A percentile compares a stretch with the other conserved stretches of the same genome.
These are phyloP conservation scores for Corvus hawaiiensis DNA, from an alignment of 2,113 vertebrate species.

Conservation along the genomic window DNA sequence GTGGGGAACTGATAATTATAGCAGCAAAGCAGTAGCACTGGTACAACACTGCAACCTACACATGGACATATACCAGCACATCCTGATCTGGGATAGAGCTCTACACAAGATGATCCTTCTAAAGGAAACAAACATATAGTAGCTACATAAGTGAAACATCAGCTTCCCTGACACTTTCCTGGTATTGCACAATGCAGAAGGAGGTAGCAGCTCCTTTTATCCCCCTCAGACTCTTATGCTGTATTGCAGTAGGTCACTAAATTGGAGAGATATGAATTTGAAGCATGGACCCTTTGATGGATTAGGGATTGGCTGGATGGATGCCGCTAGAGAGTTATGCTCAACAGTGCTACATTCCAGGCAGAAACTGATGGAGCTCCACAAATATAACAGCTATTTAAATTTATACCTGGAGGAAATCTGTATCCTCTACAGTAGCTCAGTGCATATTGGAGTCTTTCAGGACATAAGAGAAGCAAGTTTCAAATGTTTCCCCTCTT, in stretches of 20 bases:
- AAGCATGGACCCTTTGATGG: neutral
- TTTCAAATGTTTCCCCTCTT: neutral
- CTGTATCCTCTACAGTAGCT: neutral
- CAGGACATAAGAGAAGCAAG: neutral
- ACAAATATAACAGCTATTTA: neutral
- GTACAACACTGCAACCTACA: neutral
- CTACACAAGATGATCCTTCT: neutral
- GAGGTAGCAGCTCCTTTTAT: neutral
- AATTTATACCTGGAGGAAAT: neutral
- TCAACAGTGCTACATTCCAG: rapidly evolving
- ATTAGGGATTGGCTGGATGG: neutral
- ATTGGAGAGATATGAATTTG: neutral
- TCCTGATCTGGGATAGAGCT: neutral
- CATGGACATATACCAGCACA: neutral
- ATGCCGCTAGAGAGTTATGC: neutral
- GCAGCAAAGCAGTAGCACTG: neutral
- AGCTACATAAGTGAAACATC: neutral
- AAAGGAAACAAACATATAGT: neutral
- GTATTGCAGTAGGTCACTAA: neutral
- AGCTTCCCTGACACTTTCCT: neutral
- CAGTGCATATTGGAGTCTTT: neutral
- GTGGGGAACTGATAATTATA: too few relatives aligned
- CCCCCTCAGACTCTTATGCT: neutral
- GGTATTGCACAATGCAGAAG: neutral
- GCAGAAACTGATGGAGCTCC: neutral